Base-by-base conservation (phyloP, 2,888 invertebrate species). In the Cotesia congregata region DNA sequence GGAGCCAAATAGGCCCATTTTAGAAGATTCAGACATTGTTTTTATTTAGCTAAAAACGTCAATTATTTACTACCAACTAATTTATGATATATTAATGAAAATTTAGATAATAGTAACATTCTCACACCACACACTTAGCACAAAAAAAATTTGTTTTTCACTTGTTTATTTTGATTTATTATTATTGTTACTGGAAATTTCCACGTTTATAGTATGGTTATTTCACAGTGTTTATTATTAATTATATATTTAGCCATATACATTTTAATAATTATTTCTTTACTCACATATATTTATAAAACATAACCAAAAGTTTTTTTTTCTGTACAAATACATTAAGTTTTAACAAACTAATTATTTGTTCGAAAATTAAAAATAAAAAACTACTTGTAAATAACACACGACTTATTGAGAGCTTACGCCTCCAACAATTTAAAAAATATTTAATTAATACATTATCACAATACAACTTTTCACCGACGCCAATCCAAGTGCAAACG, bases 1-100 rank as follows among this genome's bases (percentile, higher is more conserved):
- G 4, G 86, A 86, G 85, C 86, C 86, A 78, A 85, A 83, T 73
- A 86, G 85, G 85, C 86, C 86, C 85, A 87, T 85, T 70, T 86
- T 85, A 79, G 82, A 77, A 80, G 82, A 79, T 78, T 86, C 85
- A 74, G 87, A 87, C 87, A 87, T 86, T 83, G 82, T 86, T 80
- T 80, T 67, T 73, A 41, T 50, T 50, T 12, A 12, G 7, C 50
- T 50, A 50, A 67, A 20, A 38, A 39, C 30, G 67, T 67, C 1
- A 39, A 38, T 67, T n/a, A 50, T 39, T 30, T 61, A 40, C 61
- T 59, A 67, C 50, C 65, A 73, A 50, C 40, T 7, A 12, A 59
- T 67, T 67, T 7, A 73, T 67, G 59, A 59, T 73, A 65, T 20
- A 59, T 65, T 15, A 67, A 30, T 41, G 59, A n/a, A 9, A n/a